Evolutionary conservation across 2,797 vertebrate genomes (phyloP).

Genomic region (Astyanax mexicanus): DNA sequence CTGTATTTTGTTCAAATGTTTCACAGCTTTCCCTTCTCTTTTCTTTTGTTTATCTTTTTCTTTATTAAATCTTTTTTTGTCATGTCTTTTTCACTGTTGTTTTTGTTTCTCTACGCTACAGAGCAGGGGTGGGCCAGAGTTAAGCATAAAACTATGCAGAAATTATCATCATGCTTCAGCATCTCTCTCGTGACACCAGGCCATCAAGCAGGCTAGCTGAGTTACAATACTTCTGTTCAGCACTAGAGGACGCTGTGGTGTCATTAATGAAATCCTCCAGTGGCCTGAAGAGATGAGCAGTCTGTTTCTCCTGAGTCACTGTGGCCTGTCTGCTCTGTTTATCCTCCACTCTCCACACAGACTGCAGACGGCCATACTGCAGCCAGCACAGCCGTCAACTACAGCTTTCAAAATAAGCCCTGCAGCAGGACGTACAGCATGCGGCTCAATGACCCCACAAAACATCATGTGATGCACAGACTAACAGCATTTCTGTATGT

Average conservation of each 20-base stretch:
- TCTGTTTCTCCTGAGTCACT: slow-evolving; percentile 44
- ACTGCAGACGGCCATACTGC: slow-evolving; percentile 10
- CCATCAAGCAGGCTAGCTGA: background rate
- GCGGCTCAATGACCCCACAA: background rate
- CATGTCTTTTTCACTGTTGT: no score
- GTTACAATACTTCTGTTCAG: slow-evolving; percentile 16
- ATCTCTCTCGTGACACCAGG: background rate
- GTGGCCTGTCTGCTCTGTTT: slow-evolving; percentile 2
- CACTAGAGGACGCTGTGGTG: slow-evolving; percentile 34
- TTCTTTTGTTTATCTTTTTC: no score
- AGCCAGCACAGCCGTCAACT: background rate
- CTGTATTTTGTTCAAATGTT: no score
- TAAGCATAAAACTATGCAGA: no score
- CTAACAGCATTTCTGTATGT: background rate
- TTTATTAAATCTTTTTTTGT: no score
- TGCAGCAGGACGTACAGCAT: background rate
- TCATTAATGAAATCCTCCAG: slow-evolving; percentile 14
- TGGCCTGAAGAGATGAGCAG: background rate
- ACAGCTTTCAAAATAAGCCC: background rate
- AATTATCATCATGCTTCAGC: background rate
- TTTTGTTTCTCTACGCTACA: background rate
- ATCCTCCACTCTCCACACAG: slow-evolving; percentile 7
- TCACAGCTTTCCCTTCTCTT: no score
- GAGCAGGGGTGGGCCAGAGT: no score
- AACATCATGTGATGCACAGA: background rate